Percentiles rank a stretch among this genome's conserved stretches.
phyloP scores from a whole-genome alignment of 2,113 vertebrate species.

The Pseudopodoces humilis region DNA sequence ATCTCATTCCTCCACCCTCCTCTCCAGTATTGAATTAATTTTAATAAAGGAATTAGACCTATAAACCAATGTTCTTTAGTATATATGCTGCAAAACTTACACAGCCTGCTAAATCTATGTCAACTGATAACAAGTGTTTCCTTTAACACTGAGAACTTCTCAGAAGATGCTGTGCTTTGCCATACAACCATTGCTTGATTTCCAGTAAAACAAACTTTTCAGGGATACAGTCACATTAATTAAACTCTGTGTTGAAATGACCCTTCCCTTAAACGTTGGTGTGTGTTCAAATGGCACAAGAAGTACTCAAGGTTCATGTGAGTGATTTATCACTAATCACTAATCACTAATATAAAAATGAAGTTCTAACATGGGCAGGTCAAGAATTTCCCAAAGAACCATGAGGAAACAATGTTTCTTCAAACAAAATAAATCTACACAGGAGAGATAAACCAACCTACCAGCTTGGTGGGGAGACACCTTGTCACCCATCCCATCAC shows the following conservation, averaged over 20 bases:
- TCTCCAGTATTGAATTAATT: neutral
- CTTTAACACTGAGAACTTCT: neutral
- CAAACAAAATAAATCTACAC: neutral
- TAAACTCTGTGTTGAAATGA: neutral
- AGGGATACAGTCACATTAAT: neutral
- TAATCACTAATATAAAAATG: neutral
- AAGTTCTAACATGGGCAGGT: neutral
- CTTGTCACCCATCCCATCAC: neutral
- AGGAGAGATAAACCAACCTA: neutral
- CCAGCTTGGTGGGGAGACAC: neutral
- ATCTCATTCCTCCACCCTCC: neutral
- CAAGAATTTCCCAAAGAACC: neutral
- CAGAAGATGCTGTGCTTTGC: neutral
- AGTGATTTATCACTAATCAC: neutral
- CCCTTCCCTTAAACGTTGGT: neutral
- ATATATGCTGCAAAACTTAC: neutral
- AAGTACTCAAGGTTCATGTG: neutral
- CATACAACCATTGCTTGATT: neutral
- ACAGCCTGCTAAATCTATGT: neutral
- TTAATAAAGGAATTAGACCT: neutral
- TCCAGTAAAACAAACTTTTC: neutral
- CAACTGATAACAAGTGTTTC: neutral
- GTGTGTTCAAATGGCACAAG: neutral
- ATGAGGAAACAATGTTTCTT: neutral
- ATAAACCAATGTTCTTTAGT: neutral